Percentiles rank a stretch among this genome's conserved stretches.
phyloP scores from a whole-genome alignment of 2,888 invertebrate genomes.

The Pheosia tremula region DNA sequence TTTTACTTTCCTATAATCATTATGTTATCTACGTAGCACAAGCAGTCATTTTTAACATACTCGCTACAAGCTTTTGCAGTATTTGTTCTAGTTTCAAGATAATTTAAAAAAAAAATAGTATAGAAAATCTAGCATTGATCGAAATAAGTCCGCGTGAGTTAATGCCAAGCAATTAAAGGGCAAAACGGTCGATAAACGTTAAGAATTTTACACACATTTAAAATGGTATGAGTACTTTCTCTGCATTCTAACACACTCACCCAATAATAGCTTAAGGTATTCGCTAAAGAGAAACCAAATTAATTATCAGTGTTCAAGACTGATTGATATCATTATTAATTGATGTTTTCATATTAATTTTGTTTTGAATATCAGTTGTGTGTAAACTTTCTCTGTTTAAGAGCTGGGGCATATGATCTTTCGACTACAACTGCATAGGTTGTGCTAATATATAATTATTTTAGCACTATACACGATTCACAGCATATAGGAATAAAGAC shows the following conservation, averaged over 20 bases:
- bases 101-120: neutral
- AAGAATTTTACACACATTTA: neutral
- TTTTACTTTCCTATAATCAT: neutral
- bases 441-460: no score
- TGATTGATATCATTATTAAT: neutral
- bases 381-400: neutral
- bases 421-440: neutral
- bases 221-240: constrained; percentile 1
- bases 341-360: neutral
- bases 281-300: neutral
- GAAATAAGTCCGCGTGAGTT: constrained; percentile 21
- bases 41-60: constrained; percentile 15
- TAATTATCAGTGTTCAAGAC: neutral
- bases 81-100: constrained; percentile 32
- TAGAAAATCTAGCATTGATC: constrained; percentile 22
- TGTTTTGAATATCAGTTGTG: neutral
- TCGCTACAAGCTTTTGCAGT: constrained; percentile 27
- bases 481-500: no score
- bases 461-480: no score
- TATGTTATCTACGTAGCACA: neutral
- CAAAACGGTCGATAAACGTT: neutral
- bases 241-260: neutral
- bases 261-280: neutral
- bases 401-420: neutral
- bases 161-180: neutral